A percentile compares a stretch with the other conserved stretches of the same genome.
Conservation (phyloP, 2,113 vertebrate species). For the Corvus cornix region DNA sequence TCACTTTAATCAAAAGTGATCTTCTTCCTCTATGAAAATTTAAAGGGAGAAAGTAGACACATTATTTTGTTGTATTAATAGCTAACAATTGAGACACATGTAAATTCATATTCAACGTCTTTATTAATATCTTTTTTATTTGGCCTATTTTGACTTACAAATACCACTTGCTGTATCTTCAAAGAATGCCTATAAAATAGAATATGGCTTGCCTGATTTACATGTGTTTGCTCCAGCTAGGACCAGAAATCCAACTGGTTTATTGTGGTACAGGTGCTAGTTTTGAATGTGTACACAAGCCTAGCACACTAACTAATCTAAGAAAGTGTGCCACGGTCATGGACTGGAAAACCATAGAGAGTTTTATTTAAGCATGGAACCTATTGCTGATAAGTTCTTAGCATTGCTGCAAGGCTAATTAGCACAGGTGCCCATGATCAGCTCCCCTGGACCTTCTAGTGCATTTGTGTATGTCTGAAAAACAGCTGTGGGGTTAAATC, state of each 20-base stretch:
- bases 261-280: neutral
- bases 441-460: neutral
- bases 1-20: neutral
- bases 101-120: neutral
- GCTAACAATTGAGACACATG: neutral
- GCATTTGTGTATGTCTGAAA: neutral
- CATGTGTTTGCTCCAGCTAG: neutral
- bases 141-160: neutral
- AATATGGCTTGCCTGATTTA: neutral
- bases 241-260: neutral
- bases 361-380: neutral
- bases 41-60: neutral
- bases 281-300: neutral
- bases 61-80: neutral
- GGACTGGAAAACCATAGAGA: neutral
- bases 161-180: neutral
- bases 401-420: neutral
- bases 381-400: neutral
- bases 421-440: neutral
- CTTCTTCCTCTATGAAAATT: neutral
- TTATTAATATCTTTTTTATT: neutral
- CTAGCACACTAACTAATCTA: neutral
- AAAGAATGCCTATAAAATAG: neutral
- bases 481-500: neutral
- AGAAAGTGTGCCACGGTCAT: neutral